Percentiles rank a stretch among this genome's conserved stretches.
phyloP scores from a whole-genome alignment of 1,140 invertebrate species.

The Brachionus plicatilis region DNA sequence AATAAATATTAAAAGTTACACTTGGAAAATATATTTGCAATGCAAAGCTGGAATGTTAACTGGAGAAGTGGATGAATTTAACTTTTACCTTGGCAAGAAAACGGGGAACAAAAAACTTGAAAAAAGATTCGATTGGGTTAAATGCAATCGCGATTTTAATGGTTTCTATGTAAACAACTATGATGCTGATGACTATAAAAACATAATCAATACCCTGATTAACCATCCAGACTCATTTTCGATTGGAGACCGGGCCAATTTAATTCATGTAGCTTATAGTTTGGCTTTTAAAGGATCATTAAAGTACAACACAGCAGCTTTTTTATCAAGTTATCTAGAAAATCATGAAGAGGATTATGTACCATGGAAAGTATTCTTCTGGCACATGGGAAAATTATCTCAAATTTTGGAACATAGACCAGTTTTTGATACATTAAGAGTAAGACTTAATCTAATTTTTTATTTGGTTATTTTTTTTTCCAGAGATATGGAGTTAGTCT shows the following conservation, averaged over 20 bases:
- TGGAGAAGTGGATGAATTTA: not conserved
- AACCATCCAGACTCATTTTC: not conserved
- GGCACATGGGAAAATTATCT: slow-evolving; percentile 29
- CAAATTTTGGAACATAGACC: slow-evolving; percentile 30
- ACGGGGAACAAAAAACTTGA: not conserved
- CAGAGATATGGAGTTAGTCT: slow-evolving; percentile 20
- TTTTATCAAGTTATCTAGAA: not conserved
- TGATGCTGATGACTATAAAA: not conserved
- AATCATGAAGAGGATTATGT: slow-evolving; percentile 18
- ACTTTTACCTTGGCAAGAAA: not conserved
- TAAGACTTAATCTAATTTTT: not conserved
- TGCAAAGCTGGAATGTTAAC: slow-evolving; percentile 14
- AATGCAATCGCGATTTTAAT: slow-evolving; percentile 36
- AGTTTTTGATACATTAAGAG: slow-evolving; percentile 12
- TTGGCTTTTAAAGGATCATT: slow-evolving; percentile 32
- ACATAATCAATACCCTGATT: not conserved
- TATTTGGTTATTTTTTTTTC: not conserved
- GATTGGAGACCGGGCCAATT: slow-evolving; percentile 17
- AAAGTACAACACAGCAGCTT: not conserved
- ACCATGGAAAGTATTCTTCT: slow-evolving; percentile 33
- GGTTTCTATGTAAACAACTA: slow-evolving; percentile 39
- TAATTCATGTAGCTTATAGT: slow-evolving; percentile 33
- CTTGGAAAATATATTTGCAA: slow-evolving; percentile 34
- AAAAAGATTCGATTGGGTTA: slow-evolving; percentile 29
- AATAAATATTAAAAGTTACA: not conserved